phyloP scores from a whole-genome alignment of 2,797 vertebrate genomes.

The Malurus splendens region DNA sequence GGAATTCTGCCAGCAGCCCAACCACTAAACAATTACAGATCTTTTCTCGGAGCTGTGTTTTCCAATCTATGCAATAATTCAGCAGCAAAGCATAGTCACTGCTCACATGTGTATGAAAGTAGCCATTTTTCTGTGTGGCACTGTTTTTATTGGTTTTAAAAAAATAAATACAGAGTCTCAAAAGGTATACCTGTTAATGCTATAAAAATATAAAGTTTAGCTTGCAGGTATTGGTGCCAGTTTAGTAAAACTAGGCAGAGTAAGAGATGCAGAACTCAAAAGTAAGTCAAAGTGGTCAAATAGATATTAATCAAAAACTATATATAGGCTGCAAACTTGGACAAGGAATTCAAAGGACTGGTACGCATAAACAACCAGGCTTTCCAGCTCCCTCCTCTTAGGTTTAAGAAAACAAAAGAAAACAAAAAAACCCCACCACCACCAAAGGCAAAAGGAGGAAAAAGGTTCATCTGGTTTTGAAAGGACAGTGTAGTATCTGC shows the following conservation, averaged over 20 bases:
- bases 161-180: background rate
- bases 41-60: background rate
- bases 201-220: background rate
- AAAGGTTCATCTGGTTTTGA: background rate
- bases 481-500: fast-evolving
- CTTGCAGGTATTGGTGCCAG: background rate
- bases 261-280: background rate
- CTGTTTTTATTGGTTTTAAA: background rate
- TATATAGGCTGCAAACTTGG: background rate
- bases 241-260: background rate
- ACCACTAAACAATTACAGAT: conserved; percentile 53
- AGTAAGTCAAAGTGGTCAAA: background rate
- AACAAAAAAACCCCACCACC: background rate
- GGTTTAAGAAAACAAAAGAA: background rate
- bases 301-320: background rate
- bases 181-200: background rate
- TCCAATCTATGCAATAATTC: conserved; percentile 28
- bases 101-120: background rate
- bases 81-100: background rate
- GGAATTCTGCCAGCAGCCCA: conserved; percentile 51
- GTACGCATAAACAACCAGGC: background rate
- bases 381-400: background rate
- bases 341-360: background rate
- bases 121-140: background rate
- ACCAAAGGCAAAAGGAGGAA: background rate